Evolutionary conservation across 2,797 vertebrate species (phyloP).

Genomic region (Chelmon rostratus): DNA sequence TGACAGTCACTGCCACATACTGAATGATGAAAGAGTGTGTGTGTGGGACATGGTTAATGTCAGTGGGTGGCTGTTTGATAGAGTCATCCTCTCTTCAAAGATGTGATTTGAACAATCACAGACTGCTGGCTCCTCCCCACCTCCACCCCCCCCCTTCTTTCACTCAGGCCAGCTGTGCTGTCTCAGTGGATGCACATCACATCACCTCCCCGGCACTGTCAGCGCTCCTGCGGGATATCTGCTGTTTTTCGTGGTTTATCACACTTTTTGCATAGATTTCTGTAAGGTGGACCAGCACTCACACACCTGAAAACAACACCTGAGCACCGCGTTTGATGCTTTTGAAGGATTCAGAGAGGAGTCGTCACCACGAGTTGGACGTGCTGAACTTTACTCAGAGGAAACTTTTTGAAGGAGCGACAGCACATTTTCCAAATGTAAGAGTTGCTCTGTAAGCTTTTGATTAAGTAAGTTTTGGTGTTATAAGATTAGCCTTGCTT

Average conservation of each 20-base stretch:
- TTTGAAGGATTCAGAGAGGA: constrained; percentile 22
- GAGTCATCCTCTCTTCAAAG: constrained; percentile 58
- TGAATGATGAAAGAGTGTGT: constrained; percentile 43
- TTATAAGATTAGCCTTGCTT: not conserved
- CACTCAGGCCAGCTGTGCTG: constrained; percentile 53
- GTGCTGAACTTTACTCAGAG: constrained; percentile 13
- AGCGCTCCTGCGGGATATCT: constrained; percentile 33
- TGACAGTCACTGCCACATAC: constrained; percentile 70
- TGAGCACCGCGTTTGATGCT: constrained; percentile 12
- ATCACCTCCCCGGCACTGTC: constrained; percentile 54
- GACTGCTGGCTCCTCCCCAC: constrained; percentile 53
- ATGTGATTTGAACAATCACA: constrained; percentile 58
- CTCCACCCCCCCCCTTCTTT: constrained; percentile 33
- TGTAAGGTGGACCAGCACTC: constrained; percentile 3
- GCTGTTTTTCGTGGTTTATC: not conserved
- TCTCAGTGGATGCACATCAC: constrained; percentile 56
- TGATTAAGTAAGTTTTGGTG: not conserved
- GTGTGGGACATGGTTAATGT: constrained; percentile 41
- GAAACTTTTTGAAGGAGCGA: constrained; percentile 38
- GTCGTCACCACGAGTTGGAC: constrained; percentile 29
- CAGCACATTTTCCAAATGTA: constrained; percentile 33
- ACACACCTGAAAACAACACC: constrained; percentile 30
- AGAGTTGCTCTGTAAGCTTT: constrained; percentile 35
- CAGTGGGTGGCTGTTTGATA: constrained; percentile 43
- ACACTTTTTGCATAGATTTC: constrained; percentile 11